phyloP scores from a whole-genome alignment of 1,140 invertebrate species.

The Solenopsis fugax region DNA sequence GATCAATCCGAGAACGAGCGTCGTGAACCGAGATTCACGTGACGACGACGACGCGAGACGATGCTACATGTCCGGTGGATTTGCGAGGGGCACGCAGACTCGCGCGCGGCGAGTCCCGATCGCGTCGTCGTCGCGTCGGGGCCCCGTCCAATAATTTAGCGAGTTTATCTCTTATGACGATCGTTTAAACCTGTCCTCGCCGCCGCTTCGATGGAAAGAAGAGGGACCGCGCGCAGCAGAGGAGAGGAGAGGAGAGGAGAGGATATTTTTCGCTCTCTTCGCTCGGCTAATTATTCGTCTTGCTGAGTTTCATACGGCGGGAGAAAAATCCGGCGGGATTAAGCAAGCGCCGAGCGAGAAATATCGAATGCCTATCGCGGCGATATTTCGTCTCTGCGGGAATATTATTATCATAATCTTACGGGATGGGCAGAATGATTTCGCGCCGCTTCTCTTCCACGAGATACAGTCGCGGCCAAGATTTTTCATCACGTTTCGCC shows the following conservation, averaged over 20 bases:
- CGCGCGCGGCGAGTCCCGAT: constrained; percentile 30
- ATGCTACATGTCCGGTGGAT: neutral
- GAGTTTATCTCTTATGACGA: constrained; percentile 67
- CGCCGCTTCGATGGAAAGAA: constrained; percentile 48
- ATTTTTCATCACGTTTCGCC: constrained; percentile 9
- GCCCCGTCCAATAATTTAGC: constrained; percentile 77
- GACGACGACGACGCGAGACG: neutral
- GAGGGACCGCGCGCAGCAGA: constrained; percentile 21
- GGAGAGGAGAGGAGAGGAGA: neutral
- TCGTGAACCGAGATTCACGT: neutral
- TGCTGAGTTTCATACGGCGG: constrained; percentile 31
- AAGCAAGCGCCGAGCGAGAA: constrained; percentile 41
- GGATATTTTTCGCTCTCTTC: constrained; percentile 45
- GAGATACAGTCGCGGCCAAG: constrained; percentile 45
- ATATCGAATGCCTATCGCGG: constrained; percentile 44
- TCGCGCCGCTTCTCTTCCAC: neutral
- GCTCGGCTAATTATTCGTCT: constrained; percentile 54
- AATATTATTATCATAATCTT: constrained; percentile 63
- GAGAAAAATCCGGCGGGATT: constrained; percentile 56
- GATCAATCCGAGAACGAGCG: neutral
- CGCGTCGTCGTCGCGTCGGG: constrained; percentile 5
- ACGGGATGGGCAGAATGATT: constrained; percentile 46
- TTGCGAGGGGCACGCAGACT: constrained; percentile 14
- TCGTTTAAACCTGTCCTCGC: constrained; percentile 67
- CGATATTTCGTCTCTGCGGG: constrained; percentile 46